Evolutionary conservation across 2,797 vertebrate species (phyloP), one percentile per base, ranked within the genome.

Genomic region (Chelon auratus): DNA sequence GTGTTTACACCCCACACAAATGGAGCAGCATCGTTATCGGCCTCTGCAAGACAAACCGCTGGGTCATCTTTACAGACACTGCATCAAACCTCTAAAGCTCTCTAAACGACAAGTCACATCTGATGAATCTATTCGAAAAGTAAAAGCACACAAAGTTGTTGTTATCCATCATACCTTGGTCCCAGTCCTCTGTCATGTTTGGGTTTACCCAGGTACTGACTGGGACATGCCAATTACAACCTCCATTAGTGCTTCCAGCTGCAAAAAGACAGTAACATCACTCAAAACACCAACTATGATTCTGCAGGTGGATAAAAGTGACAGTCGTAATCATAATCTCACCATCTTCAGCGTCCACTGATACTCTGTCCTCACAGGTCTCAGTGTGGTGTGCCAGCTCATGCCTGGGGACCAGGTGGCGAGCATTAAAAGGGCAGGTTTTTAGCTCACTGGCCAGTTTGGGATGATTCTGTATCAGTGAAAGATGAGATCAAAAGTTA

Each of bases 391-490:
- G 80, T 1, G 82, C 86, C 70, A 97, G 90, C 83, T 97, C 94
- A 1, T 94, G 83, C 39, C 86, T 92, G 4, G 90, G 94, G 22
- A 98, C 81, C 64, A 96, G 86, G 82, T 98, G 97, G 48, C 94
- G 93, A 62, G 96, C 97, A 69, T 97, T 97, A 63, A 93, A 98
- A 1, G 96, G 96, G 73, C 96, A 97, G 1, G 95, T 94, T 76
- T 94, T 95, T 15, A 97, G 83, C 73, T 95, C 92, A 0, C 68
- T 87, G 37, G 95, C 96, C 57, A 97, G 75, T 85, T 96, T 92
- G 0, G 94, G 95, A 68, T 97, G 95, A 84, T 96, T 97, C 97
- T 97, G 70, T 18, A 70, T 14, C 4, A 36, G 22, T 0, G 13
- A 70, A 2, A 66, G 18, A 47, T 3, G 9, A 58, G 57, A 14